Evolutionary conservation across 2,888 invertebrate genomes (phyloP), one percentile per base, ranked within the genome.

Genomic region (Lasioglossum zephyrum): DNA sequence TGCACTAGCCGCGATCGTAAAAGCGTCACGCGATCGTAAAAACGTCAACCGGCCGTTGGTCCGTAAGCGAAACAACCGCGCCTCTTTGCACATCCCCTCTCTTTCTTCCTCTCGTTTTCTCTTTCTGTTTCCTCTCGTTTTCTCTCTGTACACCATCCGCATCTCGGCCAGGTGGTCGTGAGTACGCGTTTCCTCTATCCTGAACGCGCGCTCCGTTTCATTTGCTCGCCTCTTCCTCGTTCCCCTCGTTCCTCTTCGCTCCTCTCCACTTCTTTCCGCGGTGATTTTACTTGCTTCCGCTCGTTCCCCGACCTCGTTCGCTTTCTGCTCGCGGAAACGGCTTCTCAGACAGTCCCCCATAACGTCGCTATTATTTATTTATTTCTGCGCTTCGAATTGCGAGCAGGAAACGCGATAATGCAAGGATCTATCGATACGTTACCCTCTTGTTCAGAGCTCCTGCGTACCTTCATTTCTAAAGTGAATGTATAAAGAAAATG

Each of bases 21-120:
- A 89, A 87, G 84, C 84, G 87, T 91, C 89, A 85, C 79, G 72
- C 81, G 88, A 73, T 87, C 91, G 91, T 90, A 90, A 90, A 90
- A 84, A 60, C 90, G 78, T 89, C 90, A 84, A 79, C 80, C 84
- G 84, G 39, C 57, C 75, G 69, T 69, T 39, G 73, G 47, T 80
- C 81, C 74, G 80, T 75, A 44, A 80, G 86, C 83, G 39, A 81
- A 90, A 87, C 87, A 82, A 84, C 77, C 69, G 41, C 73, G 69
- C 47, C 73, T 31, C 66, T 31, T 8, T 53, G 63, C 63, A 6
- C 63, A 31, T 31, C 26, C 9, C 60, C 16, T 18, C 31, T 31
- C 31, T 13, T 2, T 63, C 31, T 63, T 16, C 2, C 36, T 36
- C 18, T 8, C 22, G 26, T 22, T 22, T 26, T 26, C 63, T 63